These are phyloP conservation scores for Andrena haemorrhoa DNA, from an alignment of 2,888 invertebrate genomes.

Conservation along the genomic window DNA sequence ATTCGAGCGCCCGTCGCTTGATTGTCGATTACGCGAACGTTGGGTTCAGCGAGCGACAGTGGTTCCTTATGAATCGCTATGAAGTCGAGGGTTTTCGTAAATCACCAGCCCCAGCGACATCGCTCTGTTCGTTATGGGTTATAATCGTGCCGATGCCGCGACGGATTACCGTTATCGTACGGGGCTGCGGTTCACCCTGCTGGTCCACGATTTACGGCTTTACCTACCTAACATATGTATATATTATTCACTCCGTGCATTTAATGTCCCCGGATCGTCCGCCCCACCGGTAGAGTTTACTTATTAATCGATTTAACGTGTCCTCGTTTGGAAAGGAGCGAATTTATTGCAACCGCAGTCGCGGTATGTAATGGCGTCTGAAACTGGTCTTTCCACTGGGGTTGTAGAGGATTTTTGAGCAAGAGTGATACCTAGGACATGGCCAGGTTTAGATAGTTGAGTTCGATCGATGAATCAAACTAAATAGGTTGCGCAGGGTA, in stretches of 20 bases:
- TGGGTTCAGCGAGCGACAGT: not conserved
- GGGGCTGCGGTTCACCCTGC: slow-evolving; percentile 10
- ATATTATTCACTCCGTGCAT: slow-evolving; percentile 14
- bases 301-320: slow-evolving; percentile 30
- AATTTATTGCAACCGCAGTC: slow-evolving; percentile 11
- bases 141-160: slow-evolving; percentile 53
- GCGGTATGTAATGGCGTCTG: not conserved
- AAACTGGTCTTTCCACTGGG: no score
- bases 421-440: no score
- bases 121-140: slow-evolving; percentile 49
- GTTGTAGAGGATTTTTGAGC: no score
- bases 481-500: no score
- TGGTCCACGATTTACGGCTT: slow-evolving; percentile 25
- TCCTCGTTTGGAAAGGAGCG: not conserved
- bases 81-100: slow-evolving; percentile 54
- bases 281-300: slow-evolving; percentile 8
- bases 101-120: slow-evolving; percentile 25
- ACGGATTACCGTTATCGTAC: slow-evolving; percentile 40
- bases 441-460: no score
- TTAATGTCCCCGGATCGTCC: slow-evolving; percentile 33
- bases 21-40: not conserved
- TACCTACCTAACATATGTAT: slow-evolving; percentile 22
- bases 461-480: no score
- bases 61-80: not conserved
- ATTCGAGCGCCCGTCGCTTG: not conserved